Base-by-base conservation (phyloP, 2,888 invertebrate species). In the Acronicta alni region DNA sequence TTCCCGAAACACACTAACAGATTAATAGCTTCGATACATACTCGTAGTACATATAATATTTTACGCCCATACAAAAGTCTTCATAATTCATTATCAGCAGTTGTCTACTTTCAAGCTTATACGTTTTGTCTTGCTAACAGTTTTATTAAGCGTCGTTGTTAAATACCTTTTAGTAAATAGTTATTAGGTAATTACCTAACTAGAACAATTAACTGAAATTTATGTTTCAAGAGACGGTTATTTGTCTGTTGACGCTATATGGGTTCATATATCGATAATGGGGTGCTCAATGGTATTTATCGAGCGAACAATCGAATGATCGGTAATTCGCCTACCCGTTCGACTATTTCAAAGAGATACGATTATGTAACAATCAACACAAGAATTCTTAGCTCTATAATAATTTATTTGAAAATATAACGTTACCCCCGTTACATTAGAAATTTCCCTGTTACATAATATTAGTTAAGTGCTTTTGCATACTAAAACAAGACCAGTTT, bases 101-200 rank as follows among this genome's bases (percentile, higher is more conserved):
- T 30, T 51, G 45, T 10, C 15, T 49, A 56, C 37, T 57, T 38
- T 12, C 30, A 12, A 47, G 41, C 35, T 37, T 20, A 43, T 47
- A 47, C n/a, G 45, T 68, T 49, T 30, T 20, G 15, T 37, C 12
- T 30, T 30, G 38, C 35, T 63, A 35, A 51, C 52, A 51, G 35
- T 43, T 47, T 42, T 23, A 37, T 10, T 32, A 38, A 49, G n/a
- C 26, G 15, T 51, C 8, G 30, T 35, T 5, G 15, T 58, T 9
- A 20, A 47, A 49, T 39, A 41, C 30, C 67, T 16, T 30, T 14
- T 17, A 45, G 45, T 45, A 20, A 38, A 41, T 54, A 44, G 47
- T 41, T 42, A 60, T 60, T 52, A 18, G 30, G 35, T 38, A 68
- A 54, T 5, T 30, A 4, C 30, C 30, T 30, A 30, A 30, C 12